Conservation (phyloP, 2,113 vertebrate genomes). For the Syngnathoides biaculeatus region DNA sequence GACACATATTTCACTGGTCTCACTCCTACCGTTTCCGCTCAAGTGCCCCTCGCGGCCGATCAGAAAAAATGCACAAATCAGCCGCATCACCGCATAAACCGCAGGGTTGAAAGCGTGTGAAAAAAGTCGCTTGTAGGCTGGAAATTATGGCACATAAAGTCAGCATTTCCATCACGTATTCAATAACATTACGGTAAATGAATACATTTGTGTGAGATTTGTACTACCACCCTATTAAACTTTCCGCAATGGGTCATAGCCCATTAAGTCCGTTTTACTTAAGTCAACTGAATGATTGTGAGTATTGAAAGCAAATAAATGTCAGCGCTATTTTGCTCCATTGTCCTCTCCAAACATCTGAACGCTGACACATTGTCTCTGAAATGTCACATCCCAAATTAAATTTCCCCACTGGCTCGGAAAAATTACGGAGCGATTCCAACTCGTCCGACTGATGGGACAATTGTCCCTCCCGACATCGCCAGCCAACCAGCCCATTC, state of each 20-base stretch:
- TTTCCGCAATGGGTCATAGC: neutral
- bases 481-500: constrained; percentile 7
- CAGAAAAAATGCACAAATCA: too few relatives aligned
- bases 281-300: neutral
- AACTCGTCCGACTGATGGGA: constrained; percentile 31
- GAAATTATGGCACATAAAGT: too few relatives aligned
- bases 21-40: too few relatives aligned
- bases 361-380: neutral
- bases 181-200: neutral
- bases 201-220: neutral
- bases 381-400: constrained; percentile 1
- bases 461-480: constrained; percentile 4
- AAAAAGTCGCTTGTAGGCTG: too few relatives aligned
- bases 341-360: neutral
- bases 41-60: too few relatives aligned
- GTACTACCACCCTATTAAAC: neutral
- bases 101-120: too few relatives aligned
- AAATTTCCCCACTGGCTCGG: constrained; percentile 11
- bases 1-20: too few relatives aligned
- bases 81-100: too few relatives aligned
- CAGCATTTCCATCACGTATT: neutral
- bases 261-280: neutral
- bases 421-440: constrained; percentile 25
- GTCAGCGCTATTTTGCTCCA: neutral
- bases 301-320: neutral